Conservation (phyloP, 2,888 invertebrate species). For the Lepidochrysops patricia region DNA sequence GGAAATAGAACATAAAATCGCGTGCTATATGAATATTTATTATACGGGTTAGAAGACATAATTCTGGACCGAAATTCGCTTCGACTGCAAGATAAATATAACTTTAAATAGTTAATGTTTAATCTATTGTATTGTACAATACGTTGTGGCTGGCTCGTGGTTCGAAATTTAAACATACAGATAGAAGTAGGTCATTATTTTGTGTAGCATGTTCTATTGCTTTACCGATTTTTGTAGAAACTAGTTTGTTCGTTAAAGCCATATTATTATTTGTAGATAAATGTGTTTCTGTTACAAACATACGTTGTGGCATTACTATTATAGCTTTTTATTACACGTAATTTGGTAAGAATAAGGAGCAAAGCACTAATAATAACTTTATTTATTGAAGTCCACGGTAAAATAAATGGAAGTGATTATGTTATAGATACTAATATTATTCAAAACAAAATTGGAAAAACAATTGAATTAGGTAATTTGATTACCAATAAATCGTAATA, state of each 20-base stretch:
- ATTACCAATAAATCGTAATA: neutral
- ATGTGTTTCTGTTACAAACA: too few relatives aligned
- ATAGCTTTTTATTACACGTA: too few relatives aligned
- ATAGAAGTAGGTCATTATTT: neutral
- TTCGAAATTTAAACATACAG: neutral
- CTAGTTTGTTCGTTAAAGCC: neutral
- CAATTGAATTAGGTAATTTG: neutral
- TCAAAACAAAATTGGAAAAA: neutral
- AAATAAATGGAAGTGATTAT: neutral
- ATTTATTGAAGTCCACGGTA: neutral
- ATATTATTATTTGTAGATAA: too few relatives aligned
- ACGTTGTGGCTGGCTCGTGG: neutral
- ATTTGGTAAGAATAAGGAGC: too few relatives aligned
- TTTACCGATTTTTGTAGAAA: neutral
- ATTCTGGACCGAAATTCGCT: neutral
- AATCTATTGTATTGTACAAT: constrained; percentile 2
- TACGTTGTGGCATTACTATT: too few relatives aligned
- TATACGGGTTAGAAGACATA: neutral
- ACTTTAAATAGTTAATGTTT: constrained; percentile 2
- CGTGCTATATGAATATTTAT: neutral
- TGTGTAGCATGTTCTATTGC: neutral
- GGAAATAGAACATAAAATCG: neutral
- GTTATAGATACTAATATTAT: neutral
- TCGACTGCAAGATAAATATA: constrained; percentile 2
- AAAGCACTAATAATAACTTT: too few relatives aligned